phyloP scores from a whole-genome alignment of 2,113 vertebrate species.

The Mesocricetus auratus region DNA sequence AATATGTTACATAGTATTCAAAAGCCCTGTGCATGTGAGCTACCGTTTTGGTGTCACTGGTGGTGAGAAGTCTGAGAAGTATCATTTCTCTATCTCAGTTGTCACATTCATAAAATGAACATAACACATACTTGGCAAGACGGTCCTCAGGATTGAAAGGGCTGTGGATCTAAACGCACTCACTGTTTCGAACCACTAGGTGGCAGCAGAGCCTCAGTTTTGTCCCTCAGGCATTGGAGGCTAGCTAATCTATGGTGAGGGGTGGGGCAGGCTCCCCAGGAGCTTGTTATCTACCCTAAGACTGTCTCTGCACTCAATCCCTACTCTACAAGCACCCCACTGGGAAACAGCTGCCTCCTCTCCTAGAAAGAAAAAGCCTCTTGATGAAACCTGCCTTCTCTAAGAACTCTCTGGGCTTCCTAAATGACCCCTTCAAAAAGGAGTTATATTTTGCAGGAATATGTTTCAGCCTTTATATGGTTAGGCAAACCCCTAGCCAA shows the following conservation, averaged over 20 bases:
- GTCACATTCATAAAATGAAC: neutral
- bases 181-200: slow-evolving; percentile 25
- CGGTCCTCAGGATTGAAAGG: neutral
- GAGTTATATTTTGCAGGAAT: neutral
- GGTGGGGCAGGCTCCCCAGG: neutral
- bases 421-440: neutral
- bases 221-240: rapidly evolving
- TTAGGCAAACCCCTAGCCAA: neutral
- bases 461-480: neutral
- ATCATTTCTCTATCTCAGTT: neutral
- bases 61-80: neutral
- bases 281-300: neutral
- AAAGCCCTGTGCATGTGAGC: neutral
- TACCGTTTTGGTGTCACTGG: neutral
- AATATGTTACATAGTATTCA: neutral
- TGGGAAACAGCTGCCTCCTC: neutral
- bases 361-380: neutral
- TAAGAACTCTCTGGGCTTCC: neutral
- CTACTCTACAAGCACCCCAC: neutral
- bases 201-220: slow-evolving; percentile 58
- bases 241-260: rapidly evolving
- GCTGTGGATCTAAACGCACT: neutral
- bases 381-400: neutral
- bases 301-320: neutral
- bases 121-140: neutral